Evolutionary conservation across 2,113 vertebrate genomes (phyloP).

Genomic region (Mesocricetus auratus): DNA sequence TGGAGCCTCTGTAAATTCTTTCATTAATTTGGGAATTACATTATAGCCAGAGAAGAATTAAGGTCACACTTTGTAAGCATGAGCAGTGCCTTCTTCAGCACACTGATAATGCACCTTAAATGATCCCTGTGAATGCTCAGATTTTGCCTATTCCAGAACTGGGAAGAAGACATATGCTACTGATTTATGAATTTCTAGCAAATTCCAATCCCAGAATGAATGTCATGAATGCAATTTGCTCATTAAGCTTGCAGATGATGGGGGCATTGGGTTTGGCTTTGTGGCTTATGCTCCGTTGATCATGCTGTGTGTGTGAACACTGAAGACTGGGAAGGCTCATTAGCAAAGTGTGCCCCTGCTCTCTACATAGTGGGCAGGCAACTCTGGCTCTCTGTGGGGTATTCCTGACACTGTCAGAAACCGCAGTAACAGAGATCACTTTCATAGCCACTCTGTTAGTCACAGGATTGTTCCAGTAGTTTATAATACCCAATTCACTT

Average conservation of each 20-base stretch:
- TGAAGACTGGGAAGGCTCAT: neutral
- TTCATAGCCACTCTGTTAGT: neutral
- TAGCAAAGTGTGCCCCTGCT: neutral
- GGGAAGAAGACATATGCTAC: neutral
- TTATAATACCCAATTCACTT: neutral
- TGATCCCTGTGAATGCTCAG: neutral
- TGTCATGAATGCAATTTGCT: neutral
- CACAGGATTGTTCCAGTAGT: neutral
- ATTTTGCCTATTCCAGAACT: constrained; percentile 14
- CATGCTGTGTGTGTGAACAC: neutral
- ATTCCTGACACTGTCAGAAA: neutral
- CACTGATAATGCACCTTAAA: neutral
- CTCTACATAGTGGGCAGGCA: neutral
- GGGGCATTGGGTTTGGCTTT: neutral
- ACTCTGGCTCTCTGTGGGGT: neutral
- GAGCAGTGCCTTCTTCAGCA: neutral
- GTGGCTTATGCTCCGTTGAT: neutral
- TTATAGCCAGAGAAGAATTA: neutral
- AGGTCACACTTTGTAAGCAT: neutral
- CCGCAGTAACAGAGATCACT: neutral
- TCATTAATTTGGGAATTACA: neutral
- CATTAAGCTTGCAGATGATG: neutral
- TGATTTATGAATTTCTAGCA: constrained; percentile 2
- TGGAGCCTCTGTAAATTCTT: neutral
- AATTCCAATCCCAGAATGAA: neutral